Base-by-base conservation (phyloP, 2,797 vertebrate genomes). In the Anguilla megastoma region DNA sequence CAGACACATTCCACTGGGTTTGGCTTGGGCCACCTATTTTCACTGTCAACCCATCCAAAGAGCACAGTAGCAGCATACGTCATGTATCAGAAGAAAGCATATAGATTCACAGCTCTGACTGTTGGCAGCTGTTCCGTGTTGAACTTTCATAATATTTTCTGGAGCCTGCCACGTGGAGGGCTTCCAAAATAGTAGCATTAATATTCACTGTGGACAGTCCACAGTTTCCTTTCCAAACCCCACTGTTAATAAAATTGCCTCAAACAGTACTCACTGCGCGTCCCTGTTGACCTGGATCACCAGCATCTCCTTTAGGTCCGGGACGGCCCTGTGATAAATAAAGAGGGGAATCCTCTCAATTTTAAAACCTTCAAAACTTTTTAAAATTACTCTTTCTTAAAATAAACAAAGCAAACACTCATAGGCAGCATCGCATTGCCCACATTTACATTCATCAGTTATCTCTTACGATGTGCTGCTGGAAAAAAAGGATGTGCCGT, bases 301-400 rank as follows among this genome's bases (percentile, higher is more conserved):
- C 99, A 87, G 95, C 45, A 92, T 99, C 98, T 91, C 99, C 99
- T 95, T 99, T 99, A 94, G 97, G 96, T 94, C 99, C 99, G 63
- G 95, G 97, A n/a, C 98, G 98, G 91, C 99, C 99, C 99, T 99
- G 79, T 86, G 92, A 63, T 89, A 87, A 63, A 41, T 27, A 41
- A 63, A 21, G 56, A 60, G 60, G 41, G 41, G 76, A 83, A 27
- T 58, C 45, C 48, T 86, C 84, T 18, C 50, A 82, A 80, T 80
- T 33, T 45, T 48, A 45, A 80, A 24, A 80, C 36, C 6, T 27
- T 69, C 24, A 27, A n/a, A 45, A 80, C 3, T 21, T 80, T 80
- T 48, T 6, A 36, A 21, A 21, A n/a, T 4, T 3, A 69, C 63
- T 54, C 41, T 83, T 21, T 16, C 21, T 87, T 41, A 52, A 52